Evolutionary conservation across 2,797 vertebrate genomes (phyloP).

Genomic region (Argyrosomus regius): DNA sequence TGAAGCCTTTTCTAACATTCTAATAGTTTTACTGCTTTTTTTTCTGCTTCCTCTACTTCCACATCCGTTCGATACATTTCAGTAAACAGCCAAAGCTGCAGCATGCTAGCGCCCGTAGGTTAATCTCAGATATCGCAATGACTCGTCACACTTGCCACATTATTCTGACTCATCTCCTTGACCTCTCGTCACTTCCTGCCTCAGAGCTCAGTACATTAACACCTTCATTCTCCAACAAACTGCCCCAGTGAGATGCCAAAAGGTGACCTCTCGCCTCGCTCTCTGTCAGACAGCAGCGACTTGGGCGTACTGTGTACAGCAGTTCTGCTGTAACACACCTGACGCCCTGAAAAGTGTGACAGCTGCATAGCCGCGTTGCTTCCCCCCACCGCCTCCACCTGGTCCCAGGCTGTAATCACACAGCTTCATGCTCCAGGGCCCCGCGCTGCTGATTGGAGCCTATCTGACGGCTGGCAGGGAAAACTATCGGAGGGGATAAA

Average conservation of each 20-base stretch:
- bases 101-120: constrained; percentile 30
- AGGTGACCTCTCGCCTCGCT: constrained; percentile 68
- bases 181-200: constrained; percentile 60
- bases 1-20: constrained; percentile 14
- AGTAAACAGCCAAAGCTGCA: constrained; percentile 28
- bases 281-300: constrained; percentile 47
- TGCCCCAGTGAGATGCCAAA: constrained; percentile 54
- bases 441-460: constrained; percentile 79
- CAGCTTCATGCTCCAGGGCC: constrained; percentile 81
- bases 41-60: background rate
- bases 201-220: constrained; percentile 60
- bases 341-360: constrained; percentile 76
- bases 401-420: constrained; percentile 80
- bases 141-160: constrained; percentile 65
- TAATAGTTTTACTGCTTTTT: constrained; percentile 11
- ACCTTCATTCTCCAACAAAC: constrained; percentile 53
- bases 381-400: constrained; percentile 53
- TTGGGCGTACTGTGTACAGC: constrained; percentile 37
- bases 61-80: constrained; percentile 32
- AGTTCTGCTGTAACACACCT: constrained; percentile 67
- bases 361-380: constrained; percentile 66
- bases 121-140: constrained; percentile 63
- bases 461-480: constrained; percentile 83
- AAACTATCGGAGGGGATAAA: constrained; percentile 83
- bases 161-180: constrained; percentile 74